These are phyloP conservation scores for Loripinus fragilis DNA, from an alignment of 2,888 invertebrate species.

Conservation along the genomic window DNA sequence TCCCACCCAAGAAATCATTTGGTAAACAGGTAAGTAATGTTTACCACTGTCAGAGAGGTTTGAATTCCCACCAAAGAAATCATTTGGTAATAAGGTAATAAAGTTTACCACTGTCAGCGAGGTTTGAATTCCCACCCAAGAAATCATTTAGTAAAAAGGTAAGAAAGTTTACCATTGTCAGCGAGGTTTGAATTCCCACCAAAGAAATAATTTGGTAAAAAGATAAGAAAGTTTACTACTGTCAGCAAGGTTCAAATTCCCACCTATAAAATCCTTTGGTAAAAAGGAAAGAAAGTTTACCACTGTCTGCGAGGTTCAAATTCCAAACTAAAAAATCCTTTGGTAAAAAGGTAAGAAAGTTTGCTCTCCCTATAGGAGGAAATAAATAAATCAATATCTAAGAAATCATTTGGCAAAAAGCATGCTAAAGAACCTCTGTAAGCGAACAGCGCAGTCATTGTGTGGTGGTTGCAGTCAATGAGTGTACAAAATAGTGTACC, in stretches of 20 bases:
- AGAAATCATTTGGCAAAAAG: too few relatives aligned
- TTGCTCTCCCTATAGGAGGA: too few relatives aligned
- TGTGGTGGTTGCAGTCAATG: too few relatives aligned
- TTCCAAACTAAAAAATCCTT: too few relatives aligned
- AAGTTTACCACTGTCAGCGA: constrained; percentile 90
- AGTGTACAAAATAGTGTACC: too few relatives aligned
- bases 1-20: constrained; percentile 97
- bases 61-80: constrained; percentile 97
- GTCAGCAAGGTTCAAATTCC: constrained; percentile 93
- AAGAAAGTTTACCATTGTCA: constrained; percentile 91
- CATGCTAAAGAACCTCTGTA: too few relatives aligned
- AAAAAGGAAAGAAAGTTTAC: constrained; percentile 96
- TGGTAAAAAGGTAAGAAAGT: too few relatives aligned
- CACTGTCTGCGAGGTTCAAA: too few relatives aligned
- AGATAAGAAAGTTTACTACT: constrained; percentile 93
- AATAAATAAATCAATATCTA: too few relatives aligned
- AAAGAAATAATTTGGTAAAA: constrained; percentile 96
- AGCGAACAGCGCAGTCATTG: too few relatives aligned
- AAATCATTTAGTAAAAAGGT: constrained; percentile 97
- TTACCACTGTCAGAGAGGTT: constrained; percentile 90
- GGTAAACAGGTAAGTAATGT: constrained; percentile 96
- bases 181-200: constrained; percentile 95
- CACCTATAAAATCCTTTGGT: constrained; percentile 96
- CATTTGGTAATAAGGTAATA: constrained; percentile 95
- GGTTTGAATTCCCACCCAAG: constrained; percentile 97